These are phyloP conservation scores for Hydroisotoma schaefferi DNA, from an alignment of 2,888 invertebrate genomes.

Conservation along the genomic window DNA sequence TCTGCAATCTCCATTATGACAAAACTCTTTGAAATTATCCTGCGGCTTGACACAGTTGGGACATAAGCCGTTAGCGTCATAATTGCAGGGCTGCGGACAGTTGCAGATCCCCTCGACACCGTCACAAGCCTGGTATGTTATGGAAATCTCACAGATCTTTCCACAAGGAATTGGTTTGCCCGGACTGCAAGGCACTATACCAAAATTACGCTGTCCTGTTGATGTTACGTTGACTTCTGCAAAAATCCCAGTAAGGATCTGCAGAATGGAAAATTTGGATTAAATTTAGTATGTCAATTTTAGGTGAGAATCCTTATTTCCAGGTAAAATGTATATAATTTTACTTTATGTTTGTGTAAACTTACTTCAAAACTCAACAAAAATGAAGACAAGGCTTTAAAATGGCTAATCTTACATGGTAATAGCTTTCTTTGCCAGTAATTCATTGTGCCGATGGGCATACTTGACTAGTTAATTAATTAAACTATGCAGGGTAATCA, in stretches of 20 bases:
- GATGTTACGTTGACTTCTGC: not conserved
- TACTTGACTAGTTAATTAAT: too few relatives aligned
- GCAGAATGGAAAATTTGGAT: too few relatives aligned
- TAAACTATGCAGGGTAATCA: too few relatives aligned
- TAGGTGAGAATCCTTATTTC: too few relatives aligned
- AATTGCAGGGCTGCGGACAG: not conserved
- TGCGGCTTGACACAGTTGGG: not conserved
- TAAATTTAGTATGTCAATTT: too few relatives aligned
- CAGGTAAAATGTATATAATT: too few relatives aligned
- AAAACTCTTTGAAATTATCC: not conserved
- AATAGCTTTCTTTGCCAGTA: too few relatives aligned
- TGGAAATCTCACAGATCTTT: conserved; percentile 10
- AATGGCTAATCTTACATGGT: too few relatives aligned
- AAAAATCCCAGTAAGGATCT: not conserved
- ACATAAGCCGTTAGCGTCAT: not conserved
- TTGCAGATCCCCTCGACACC: conserved; percentile 1
- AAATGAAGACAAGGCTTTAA: too few relatives aligned
- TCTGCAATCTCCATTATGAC: conserved; percentile 5
- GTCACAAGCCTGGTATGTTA: conserved; percentile 4
- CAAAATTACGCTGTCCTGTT: not conserved
- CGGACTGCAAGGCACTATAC: not conserved
- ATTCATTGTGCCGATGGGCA: too few relatives aligned
- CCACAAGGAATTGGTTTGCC: conserved; percentile 6
- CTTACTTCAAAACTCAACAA: too few relatives aligned
- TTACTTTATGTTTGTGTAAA: too few relatives aligned